Evolutionary conservation across 2,113 vertebrate genomes (phyloP), one percentile per base, ranked within the genome.

Genomic region (Bothrops jararaca): DNA sequence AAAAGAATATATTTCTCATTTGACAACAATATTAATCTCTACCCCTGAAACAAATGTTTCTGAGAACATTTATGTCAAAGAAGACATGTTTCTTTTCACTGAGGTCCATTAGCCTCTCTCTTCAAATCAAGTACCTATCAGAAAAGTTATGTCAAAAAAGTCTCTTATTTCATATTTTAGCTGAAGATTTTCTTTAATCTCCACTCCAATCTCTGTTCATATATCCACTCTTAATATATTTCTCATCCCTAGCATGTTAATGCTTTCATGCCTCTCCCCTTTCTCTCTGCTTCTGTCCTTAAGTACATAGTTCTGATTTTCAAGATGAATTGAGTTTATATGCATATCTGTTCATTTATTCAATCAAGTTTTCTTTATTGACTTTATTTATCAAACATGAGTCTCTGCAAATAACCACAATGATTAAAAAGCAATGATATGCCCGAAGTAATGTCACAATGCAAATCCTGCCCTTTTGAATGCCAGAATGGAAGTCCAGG

Each of bases 1-100:
- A 89, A 92, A 7, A n/a, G 69, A 92, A 86, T 1, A 90, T 92
- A 57, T 85, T 95, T 95, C 50, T 95, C 91, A 93, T 89, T 91
- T 57, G 92, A 8, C 91, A 26, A 0, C 91, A 94, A 89, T 92
- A 74, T 4, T 90, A 15, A 87, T 94, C 92, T 93, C 58, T 8
- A 91, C 91, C 90, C 2, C 39, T 74, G 11, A 94, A 15, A 5
- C 69, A 94, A 95, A 89, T 69, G 20, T 2, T 91, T 89, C 64
- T 74, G 87, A 91, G 45, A 50, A 52, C 20, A 74, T 91, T 34
- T 85, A 8, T 85, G 18, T 26, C 48, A 42, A 58, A 91, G 24
- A 86, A 54, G 45, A 3, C 8, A 58, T 10, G 34, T 86, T 85
- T 42, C 34, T 80, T 80, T 9, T 39, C 34, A 80, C 18, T 42